These are phyloP conservation scores for Chaetorhynchus papuensis DNA, from an alignment of 2,113 vertebrate genomes.

Conservation along the genomic window DNA sequence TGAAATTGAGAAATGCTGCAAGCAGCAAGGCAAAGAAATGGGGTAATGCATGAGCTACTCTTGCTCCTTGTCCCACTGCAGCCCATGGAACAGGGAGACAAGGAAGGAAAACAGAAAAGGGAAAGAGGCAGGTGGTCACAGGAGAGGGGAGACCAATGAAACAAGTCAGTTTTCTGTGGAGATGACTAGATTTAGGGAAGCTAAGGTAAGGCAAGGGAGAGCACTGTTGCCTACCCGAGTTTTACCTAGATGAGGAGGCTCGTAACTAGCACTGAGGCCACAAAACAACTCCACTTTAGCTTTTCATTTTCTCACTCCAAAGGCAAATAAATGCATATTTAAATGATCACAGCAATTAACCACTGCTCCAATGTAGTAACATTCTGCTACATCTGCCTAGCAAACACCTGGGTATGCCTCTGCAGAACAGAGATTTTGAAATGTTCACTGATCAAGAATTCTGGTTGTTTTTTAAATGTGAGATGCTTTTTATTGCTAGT, in stretches of 20 bases:
- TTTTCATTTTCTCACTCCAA: not conserved
- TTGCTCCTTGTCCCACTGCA: not conserved
- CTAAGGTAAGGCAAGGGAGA: not conserved
- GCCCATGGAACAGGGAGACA: not conserved
- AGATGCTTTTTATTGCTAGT: not conserved
- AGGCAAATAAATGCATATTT: not conserved
- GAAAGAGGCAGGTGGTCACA: not conserved
- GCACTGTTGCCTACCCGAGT: not conserved
- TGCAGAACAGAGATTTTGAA: not conserved
- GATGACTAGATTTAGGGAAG: not conserved
- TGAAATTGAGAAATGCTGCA: not conserved
- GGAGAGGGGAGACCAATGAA: not conserved
- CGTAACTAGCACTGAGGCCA: not conserved
- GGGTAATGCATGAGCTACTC: not conserved
- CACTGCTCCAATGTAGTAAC: not conserved
- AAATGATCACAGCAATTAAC: constrained; percentile 1
- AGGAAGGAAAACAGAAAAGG: not conserved
- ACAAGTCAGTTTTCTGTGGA: not conserved
- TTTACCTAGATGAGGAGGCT: not conserved
- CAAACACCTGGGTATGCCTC: not conserved
- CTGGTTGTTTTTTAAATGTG: not conserved
- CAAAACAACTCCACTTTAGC: not conserved
- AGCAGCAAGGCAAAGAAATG: not conserved
- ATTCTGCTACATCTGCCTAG: not conserved
- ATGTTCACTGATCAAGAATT: not conserved